phyloP scores from a whole-genome alignment of 2,113 vertebrate genomes.

The Sturnira hondurensis region DNA sequence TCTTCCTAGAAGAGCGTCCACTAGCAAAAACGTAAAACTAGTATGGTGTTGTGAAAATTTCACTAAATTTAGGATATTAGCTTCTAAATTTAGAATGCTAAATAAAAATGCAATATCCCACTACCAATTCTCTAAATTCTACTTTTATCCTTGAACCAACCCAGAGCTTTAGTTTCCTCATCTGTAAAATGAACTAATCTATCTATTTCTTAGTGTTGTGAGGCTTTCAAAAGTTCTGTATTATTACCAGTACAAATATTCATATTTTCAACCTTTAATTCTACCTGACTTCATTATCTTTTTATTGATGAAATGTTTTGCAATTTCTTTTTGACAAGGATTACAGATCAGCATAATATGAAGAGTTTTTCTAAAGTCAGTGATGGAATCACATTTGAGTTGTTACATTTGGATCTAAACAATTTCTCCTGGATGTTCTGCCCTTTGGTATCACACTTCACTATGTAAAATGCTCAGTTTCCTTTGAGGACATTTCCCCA shows the following conservation, averaged over 20 bases:
- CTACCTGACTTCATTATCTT: not conserved
- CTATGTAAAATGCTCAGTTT: not conserved
- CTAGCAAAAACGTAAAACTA: not conserved
- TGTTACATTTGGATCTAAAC: not conserved
- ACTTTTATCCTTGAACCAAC: not conserved
- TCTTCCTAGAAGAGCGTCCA: not conserved
- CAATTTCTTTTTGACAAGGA: not conserved
- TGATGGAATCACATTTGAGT: not conserved
- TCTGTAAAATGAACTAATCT: not conserved
- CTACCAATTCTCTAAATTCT: not conserved
- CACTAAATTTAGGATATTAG: not conserved
- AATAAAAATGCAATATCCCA: not conserved
- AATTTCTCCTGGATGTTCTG: not conserved
- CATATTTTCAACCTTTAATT: not conserved
- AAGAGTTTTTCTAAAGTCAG: not conserved
- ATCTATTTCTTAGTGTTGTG: not conserved
- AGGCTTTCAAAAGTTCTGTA: not conserved
- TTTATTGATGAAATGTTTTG: not conserved
- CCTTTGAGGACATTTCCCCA: not conserved
- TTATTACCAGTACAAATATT: not conserved
- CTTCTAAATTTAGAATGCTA: too few relatives aligned
- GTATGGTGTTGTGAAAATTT: not conserved
- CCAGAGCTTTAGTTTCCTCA: not conserved
- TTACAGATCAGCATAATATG: not conserved
- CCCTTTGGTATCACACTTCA: not conserved